A percentile compares a stretch with the other conserved stretches of the same genome.
These are phyloP conservation scores for Drepana arcuata DNA, from an alignment of 1,140 invertebrate genomes.

Conservation along the genomic window DNA sequence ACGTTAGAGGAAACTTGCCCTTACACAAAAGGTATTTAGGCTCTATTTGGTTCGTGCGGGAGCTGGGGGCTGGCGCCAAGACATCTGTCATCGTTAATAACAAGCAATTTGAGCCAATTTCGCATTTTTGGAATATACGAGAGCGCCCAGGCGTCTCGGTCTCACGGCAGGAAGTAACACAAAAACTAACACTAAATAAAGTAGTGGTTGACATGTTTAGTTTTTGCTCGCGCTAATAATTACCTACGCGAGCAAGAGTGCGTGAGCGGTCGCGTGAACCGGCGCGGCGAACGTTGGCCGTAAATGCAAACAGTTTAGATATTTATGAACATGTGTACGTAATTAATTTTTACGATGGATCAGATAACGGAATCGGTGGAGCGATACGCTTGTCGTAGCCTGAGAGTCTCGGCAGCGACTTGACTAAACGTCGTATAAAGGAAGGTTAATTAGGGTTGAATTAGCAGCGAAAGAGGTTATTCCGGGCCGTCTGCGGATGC, in stretches of 20 bases:
- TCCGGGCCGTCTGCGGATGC: no score
- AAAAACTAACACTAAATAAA: slow-evolving; percentile 60
- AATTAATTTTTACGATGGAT: slow-evolving; percentile 69
- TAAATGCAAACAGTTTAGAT: slow-evolving; percentile 56
- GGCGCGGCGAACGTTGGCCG: slow-evolving; percentile 34
- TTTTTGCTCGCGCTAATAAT: slow-evolving; percentile 44
- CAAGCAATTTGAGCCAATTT: slow-evolving; percentile 68
- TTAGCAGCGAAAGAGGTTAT: slow-evolving; percentile 25
- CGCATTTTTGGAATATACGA: slow-evolving; percentile 59
- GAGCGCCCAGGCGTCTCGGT: slow-evolving; percentile 47
- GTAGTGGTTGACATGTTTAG: slow-evolving; percentile 42
- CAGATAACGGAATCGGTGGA: slow-evolving; percentile 48
- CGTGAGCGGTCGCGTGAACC: slow-evolving; percentile 38
- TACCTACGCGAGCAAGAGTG: slow-evolving; percentile 28
- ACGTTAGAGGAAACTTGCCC: slow-evolving; percentile 10
- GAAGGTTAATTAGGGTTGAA: slow-evolving; percentile 43
- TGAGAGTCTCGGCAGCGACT: slow-evolving; percentile 21
- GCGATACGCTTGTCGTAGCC: slow-evolving; percentile 44
- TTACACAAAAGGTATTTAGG: slow-evolving; percentile 7
- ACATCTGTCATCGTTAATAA: slow-evolving; percentile 70
- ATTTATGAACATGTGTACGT: slow-evolving; percentile 66
- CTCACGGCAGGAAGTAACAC: slow-evolving; percentile 47
- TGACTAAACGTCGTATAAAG: no score
- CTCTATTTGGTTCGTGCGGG: slow-evolving; percentile 5
- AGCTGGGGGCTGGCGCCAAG: slow-evolving; percentile 40